These are phyloP conservation scores for Leptodactylus fuscus DNA, from an alignment of 2,113 vertebrate species.

Conservation along the genomic window DNA sequence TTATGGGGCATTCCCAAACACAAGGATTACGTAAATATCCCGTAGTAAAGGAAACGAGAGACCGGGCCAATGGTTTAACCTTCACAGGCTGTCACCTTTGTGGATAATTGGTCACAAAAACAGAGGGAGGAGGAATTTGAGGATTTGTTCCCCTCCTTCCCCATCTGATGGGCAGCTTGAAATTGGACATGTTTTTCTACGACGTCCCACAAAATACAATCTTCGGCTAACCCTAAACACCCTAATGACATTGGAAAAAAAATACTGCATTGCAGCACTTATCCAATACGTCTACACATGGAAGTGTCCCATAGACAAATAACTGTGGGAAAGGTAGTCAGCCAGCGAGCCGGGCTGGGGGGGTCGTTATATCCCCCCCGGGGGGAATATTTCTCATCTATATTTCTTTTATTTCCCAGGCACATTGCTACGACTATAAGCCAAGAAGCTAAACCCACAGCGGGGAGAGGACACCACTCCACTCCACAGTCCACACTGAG, in stretches of 20 bases:
- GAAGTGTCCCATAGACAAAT: slow-evolving; percentile 26
- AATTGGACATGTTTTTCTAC: slow-evolving; percentile 3
- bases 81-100: slow-evolving; percentile 20
- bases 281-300: not conserved
- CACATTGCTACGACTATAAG: not conserved
- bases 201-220: not conserved
- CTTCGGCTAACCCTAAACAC: slow-evolving; percentile 32
- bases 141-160: not conserved
- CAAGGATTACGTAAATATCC: not conserved
- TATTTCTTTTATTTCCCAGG: not conserved
- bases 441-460: not conserved
- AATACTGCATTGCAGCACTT: slow-evolving; percentile 58
- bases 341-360: not conserved
- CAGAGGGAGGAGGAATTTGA: slow-evolving; percentile 34
- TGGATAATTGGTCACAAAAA: slow-evolving; percentile 42
- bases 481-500: not conserved
- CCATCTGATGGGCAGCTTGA: slow-evolving; percentile 22
- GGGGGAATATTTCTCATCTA: not conserved
- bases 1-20: too few relatives aligned
- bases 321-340: not conserved
- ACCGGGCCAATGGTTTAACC: too few relatives aligned
- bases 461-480: slow-evolving; percentile 3
- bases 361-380: not conserved
- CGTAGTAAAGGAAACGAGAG: not conserved
- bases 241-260: slow-evolving; percentile 57